phyloP scores from a whole-genome alignment of 2,888 invertebrate species.

The Chymomyza caudatula region DNA sequence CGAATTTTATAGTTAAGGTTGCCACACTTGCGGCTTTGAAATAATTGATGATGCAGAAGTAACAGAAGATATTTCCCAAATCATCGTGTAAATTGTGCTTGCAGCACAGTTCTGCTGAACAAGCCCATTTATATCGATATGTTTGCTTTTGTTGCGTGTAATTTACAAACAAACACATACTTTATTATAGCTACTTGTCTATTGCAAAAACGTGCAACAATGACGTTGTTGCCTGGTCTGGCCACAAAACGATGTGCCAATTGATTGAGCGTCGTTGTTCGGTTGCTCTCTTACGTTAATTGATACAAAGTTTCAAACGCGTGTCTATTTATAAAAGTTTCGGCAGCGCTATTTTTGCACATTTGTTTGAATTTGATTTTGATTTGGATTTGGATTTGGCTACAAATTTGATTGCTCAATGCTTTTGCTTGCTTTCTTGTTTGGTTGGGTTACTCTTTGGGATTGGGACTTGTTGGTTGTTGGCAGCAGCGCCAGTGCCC shows the following conservation, averaged over 20 bases:
- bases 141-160: constrained; percentile 31
- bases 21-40: too few species aligned
- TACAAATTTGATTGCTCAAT: constrained; percentile 52
- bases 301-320: constrained; percentile 63
- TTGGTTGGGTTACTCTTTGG: too few species aligned
- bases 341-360: constrained; percentile 58
- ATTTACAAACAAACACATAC: constrained; percentile 36
- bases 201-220: constrained; percentile 69
- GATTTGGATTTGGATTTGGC: constrained; percentile 18
- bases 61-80: too few species aligned
- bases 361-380: constrained; percentile 53
- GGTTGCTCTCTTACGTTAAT: constrained; percentile 50
- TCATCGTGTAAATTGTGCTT: too few species aligned
- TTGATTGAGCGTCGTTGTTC: constrained; percentile 40
- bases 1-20: too few species aligned
- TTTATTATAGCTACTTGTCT: constrained; percentile 43
- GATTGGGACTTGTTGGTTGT: too few species aligned
- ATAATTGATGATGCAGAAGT: too few species aligned
- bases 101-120: constrained; percentile 9
- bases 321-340: constrained; percentile 50
- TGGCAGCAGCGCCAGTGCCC: constrained; percentile 32
- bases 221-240: constrained; percentile 50
- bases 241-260: constrained; percentile 54
- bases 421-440: constrained; percentile 16
- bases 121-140: constrained; percentile 4